Base-by-base conservation (phyloP, 2,113 vertebrate genomes). In the Nannospalax galili region DNA sequence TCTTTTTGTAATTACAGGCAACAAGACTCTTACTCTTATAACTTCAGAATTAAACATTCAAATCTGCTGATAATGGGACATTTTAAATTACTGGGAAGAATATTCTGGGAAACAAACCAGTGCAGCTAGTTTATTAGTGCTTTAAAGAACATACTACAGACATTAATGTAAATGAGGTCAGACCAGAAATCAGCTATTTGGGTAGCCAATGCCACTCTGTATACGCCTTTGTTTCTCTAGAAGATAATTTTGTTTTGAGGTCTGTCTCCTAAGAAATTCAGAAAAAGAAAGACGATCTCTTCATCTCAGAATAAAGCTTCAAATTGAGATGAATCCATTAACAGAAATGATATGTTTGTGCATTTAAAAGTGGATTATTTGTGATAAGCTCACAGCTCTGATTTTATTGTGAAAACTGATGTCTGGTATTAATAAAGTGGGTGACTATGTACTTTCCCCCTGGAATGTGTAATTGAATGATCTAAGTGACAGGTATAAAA, bases 71-170 rank as follows among this genome's bases (percentile, higher is more conserved):
- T 93, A 92, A 90, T 84, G 28, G 48, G 62, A 11, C 4, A 48
- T 90, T 95, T 96, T 87, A 85, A 84, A 35, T 77, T 60, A 80
- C 42, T 95, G 52, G 72, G 65, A 88, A 84, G 69, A 30, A 35
- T 60, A 77, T 80, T 91, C 73, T 88, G 30, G 80, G 92, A 95
- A 94, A 88, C 32, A 58, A 94, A 95, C n/a, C 65, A 94, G 84
- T 6, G 7, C 15, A 10, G 72, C 58, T 4, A 32, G 52, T 69
- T 89, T 85, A 69, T 56, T 85, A 85, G 37, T 52, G 42, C 52
- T 75, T 87, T 92, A 60, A 77, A 24, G 64, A 28, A 17, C 84
- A 20, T 52, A 62, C 32, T 42, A 40, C 1, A 28, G 28, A 28
- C 37, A 22, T 65, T 60, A 8, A 45, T 28, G 11, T 84, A 90